Evolutionary conservation across 2,113 vertebrate genomes (phyloP).

Genomic region (Cromileptes altivelis): DNA sequence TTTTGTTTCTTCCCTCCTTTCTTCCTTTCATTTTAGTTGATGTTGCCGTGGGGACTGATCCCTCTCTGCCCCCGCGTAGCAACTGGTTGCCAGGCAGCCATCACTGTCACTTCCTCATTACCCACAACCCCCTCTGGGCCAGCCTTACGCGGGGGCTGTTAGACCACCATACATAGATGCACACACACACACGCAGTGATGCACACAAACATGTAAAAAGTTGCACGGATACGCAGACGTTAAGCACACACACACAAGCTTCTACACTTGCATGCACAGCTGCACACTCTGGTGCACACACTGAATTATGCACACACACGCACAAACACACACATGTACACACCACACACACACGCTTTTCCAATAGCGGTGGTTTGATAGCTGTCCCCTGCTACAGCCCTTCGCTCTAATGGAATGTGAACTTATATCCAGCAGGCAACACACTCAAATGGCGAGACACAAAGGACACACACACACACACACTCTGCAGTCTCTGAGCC

Average conservation of each 20-base stretch:
- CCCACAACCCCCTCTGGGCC: conserved; percentile 77
- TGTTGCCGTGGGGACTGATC: conserved; percentile 77
- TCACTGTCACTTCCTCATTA: conserved; percentile 85
- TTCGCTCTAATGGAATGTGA: conserved; percentile 76
- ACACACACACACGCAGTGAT: conserved; percentile 42
- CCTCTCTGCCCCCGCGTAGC: conserved; percentile 74
- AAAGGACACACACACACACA: conserved; percentile 51
- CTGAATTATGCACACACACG: conserved; percentile 20
- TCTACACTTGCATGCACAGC: not conserved
- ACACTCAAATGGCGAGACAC: conserved; percentile 58
- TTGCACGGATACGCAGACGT: conserved; percentile 1
- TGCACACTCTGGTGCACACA: conserved; percentile 16
- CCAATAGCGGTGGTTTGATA: conserved; percentile 70
- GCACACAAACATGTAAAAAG: conserved; percentile 37
- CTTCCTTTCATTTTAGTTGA: conserved; percentile 76
- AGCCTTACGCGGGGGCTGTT: conserved; percentile 65
- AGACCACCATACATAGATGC: conserved; percentile 60
- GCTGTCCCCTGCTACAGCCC: conserved; percentile 70
- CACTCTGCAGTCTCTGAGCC: conserved; percentile 46
- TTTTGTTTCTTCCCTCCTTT: conserved; percentile 41
- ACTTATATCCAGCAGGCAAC: conserved; percentile 73
- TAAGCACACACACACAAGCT: conserved; percentile 26
- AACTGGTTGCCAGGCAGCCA: conserved; percentile 82
- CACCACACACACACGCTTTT: conserved; percentile 36
- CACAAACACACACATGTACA: conserved; percentile 2